phyloP scores from a whole-genome alignment of 1,140 invertebrate species.

The Pachyrhynchus sulphureomaculatus region DNA sequence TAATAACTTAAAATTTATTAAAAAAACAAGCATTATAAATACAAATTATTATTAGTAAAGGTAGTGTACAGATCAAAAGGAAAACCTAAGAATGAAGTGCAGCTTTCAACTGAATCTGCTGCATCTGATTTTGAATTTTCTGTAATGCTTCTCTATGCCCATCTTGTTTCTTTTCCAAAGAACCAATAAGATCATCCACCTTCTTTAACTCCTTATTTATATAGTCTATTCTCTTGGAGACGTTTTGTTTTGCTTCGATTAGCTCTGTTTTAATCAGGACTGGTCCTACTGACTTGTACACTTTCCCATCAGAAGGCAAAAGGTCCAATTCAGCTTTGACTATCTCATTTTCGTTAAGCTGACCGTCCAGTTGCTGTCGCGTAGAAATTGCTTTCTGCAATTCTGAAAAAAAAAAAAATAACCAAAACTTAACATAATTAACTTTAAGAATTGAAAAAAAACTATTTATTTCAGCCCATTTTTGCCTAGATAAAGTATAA shows the following conservation, averaged over 20 bases:
- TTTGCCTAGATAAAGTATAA: too few relatives aligned
- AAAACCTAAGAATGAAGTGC: slow-evolving; percentile 55
- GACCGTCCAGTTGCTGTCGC: slow-evolving; percentile 83
- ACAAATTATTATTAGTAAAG: too few relatives aligned
- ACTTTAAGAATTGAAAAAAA: too few relatives aligned
- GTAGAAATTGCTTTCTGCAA: slow-evolving; percentile 75
- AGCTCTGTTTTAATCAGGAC: slow-evolving; percentile 92
- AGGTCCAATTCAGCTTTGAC: slow-evolving; percentile 89
- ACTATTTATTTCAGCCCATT: too few relatives aligned
- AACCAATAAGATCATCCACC: slow-evolving; percentile 71
- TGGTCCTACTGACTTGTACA: slow-evolving; percentile 94
- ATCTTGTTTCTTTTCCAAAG: slow-evolving; percentile 81
- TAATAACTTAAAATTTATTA: not conserved
- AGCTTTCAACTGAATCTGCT: slow-evolving; percentile 66
- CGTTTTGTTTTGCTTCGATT: slow-evolving; percentile 89
- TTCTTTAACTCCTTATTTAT: slow-evolving; percentile 89
- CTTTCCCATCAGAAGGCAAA: slow-evolving; percentile 78
- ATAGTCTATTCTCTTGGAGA: slow-evolving; percentile 94
- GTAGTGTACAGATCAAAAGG: not conserved
- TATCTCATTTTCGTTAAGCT: slow-evolving; percentile 89
- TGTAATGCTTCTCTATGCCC: slow-evolving; percentile 69
- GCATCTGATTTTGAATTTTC: slow-evolving; percentile 80
- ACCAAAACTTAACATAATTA: too few relatives aligned
- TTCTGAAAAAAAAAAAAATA: slow-evolving; percentile 67
- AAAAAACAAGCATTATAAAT: not conserved